These are phyloP conservation scores for Anarhynchus alexandrinus DNA, from an alignment of 2,113 vertebrate species.

Conservation along the genomic window DNA sequence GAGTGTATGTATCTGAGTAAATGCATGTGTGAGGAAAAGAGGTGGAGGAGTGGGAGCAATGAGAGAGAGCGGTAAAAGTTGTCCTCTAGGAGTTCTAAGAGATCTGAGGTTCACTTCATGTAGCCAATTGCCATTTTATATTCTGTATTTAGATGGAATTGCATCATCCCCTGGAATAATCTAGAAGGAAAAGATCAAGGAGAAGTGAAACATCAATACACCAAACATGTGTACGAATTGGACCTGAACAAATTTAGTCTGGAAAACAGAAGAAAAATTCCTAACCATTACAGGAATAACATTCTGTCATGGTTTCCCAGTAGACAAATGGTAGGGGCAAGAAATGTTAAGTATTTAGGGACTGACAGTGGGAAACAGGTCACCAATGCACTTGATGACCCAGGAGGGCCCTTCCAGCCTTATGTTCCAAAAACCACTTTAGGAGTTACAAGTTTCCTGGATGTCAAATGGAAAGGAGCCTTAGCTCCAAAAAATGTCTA, in stretches of 20 bases:
- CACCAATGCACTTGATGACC: neutral
- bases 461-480: neutral
- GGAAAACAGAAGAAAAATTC: neutral
- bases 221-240: neutral
- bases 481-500: neutral
- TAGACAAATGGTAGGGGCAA: neutral
- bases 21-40: neutral
- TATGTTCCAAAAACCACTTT: neutral
- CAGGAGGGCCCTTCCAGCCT: neutral
- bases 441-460: neutral
- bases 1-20: neutral
- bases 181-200: neutral
- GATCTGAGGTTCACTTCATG: constrained; percentile 28
- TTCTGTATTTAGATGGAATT: neutral
- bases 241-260: neutral
- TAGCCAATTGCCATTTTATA: neutral
- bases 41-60: neutral
- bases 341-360: neutral
- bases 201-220: neutral
- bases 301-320: neutral
- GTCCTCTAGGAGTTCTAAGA: neutral
- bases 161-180: neutral
- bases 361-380: neutral
- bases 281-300: neutral
- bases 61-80: neutral